A percentile compares a stretch with the other conserved stretches of the same genome.
Conservation (phyloP, 2,113 vertebrate genomes). For the Hippocampus comes region DNA sequence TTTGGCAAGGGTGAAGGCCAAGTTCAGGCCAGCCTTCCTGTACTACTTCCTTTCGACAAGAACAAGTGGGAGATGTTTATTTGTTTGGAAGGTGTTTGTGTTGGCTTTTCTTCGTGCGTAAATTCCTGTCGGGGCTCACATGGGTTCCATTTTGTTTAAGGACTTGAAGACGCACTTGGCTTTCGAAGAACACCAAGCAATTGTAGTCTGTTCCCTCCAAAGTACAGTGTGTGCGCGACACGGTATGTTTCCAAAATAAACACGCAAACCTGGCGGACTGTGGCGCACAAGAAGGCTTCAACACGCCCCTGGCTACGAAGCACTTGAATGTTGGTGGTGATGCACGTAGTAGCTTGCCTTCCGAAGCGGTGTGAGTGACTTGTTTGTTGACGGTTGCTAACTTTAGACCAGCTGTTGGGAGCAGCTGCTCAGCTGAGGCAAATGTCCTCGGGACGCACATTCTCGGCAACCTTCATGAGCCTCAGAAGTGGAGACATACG, state of each 20-base stretch:
- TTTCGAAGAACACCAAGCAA: not conserved
- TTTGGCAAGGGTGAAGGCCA: slow-evolving; percentile 31
- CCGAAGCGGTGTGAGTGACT: not conserved
- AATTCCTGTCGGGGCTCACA: not conserved
- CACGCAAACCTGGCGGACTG: not conserved
- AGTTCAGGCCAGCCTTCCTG: slow-evolving; percentile 17
- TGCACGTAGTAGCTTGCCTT: not conserved
- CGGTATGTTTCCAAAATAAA: too few species aligned
- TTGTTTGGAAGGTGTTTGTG: not conserved
- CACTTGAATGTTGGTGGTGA: not conserved
- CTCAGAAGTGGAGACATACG: not conserved
- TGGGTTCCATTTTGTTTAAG: not conserved
- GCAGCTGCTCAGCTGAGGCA: slow-evolving; percentile 6
- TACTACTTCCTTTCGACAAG: slow-evolving; percentile 20
- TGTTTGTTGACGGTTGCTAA: slow-evolving; percentile 9
- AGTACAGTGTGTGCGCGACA: too few species aligned
- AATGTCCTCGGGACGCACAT: not conserved
- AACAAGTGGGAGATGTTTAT: slow-evolving; percentile 33
- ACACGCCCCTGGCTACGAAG: not conserved
- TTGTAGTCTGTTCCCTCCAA: not conserved
- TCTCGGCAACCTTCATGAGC: not conserved
- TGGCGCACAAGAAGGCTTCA: not conserved
- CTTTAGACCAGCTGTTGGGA: slow-evolving; percentile 5
- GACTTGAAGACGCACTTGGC: not conserved
- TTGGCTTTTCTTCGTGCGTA: slow-evolving; percentile 12